Evolutionary conservation across 2,113 vertebrate species (phyloP).

Genomic region (Aphyosemion australe): DNA sequence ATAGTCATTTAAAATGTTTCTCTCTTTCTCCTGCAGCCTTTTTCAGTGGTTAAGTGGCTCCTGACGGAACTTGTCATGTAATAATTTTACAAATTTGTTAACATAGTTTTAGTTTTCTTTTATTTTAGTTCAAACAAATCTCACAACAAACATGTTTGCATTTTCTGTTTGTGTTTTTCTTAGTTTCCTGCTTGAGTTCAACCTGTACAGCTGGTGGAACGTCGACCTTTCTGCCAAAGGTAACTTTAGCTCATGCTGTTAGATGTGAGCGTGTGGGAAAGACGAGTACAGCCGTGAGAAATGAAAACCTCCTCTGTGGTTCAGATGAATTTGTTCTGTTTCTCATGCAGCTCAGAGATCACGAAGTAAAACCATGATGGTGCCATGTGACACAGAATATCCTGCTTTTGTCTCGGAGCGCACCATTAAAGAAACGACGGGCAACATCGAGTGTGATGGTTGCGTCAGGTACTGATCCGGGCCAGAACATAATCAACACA

Average conservation of each 20-base stretch:
- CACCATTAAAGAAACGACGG: constrained; percentile 96
- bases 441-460: constrained; percentile 91
- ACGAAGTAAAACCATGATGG: constrained; percentile 88
- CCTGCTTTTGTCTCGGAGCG: constrained; percentile 97
- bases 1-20: no score
- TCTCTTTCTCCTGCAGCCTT: constrained; percentile 82
- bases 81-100: constrained; percentile 66
- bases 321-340: constrained; percentile 43
- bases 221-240: constrained; percentile 90
- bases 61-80: constrained; percentile 95
- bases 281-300: background rate
- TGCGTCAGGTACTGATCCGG: constrained; percentile 86
- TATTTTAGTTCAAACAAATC: background rate
- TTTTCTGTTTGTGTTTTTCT: constrained; percentile 20
- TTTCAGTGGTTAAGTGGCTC: constrained; percentile 92
- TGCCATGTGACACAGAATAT: constrained; percentile 97
- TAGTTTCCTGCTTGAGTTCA: constrained; percentile 98
- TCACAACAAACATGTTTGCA: background rate
- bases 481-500: background rate
- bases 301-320: background rate
- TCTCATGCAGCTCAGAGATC: constrained; percentile 83
- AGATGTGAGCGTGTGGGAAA: no score
- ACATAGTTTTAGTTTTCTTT: background rate
- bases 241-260: constrained; percentile 42
- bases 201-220: constrained; percentile 97